Percentiles rank a stretch among this genome's conserved stretches.
Conservation (phyloP, 2,797 vertebrate species). For the Chromobotia macracanthus region DNA sequence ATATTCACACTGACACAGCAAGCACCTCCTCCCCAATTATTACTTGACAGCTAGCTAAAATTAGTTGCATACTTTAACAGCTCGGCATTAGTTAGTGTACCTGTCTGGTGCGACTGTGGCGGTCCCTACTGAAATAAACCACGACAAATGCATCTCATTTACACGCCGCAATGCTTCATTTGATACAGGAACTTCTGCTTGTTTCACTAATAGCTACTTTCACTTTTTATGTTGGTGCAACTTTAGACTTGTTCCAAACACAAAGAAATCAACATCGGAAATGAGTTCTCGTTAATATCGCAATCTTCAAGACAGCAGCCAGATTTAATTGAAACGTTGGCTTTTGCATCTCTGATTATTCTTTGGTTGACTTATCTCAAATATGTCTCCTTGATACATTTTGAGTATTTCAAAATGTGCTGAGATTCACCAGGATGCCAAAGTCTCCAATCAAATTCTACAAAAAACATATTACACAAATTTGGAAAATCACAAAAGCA, state of each 20-base stretch:
- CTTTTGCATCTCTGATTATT: neutral
- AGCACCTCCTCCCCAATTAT: slow-evolving; percentile 39
- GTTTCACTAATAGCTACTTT: slow-evolving; percentile 9
- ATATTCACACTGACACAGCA: slow-evolving; percentile 24
- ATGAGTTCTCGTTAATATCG: neutral
- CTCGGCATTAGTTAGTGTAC: slow-evolving; percentile 37
- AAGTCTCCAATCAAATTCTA: too few relatives aligned
- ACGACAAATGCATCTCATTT: slow-evolving; percentile 38
- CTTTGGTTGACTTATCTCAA: too few relatives aligned
- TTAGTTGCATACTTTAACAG: slow-evolving; percentile 35
- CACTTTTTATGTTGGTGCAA: neutral
- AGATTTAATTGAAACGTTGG: neutral
- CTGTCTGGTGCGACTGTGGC: slow-evolving; percentile 14
- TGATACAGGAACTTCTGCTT: neutral
- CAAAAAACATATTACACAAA: too few relatives aligned
- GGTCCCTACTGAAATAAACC: slow-evolving; percentile 12
- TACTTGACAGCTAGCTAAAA: slow-evolving; percentile 40
- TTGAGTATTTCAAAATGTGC: too few relatives aligned
- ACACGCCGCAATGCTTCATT: neutral
- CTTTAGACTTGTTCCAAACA: neutral
- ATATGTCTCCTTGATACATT: too few relatives aligned
- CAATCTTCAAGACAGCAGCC: neutral
- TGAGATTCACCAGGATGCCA: too few relatives aligned
- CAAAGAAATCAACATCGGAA: neutral
- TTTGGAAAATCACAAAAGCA: too few relatives aligned